phyloP scores from a whole-genome alignment of 2,113 vertebrate genomes.

The Tachysurus fulvidraco region DNA sequence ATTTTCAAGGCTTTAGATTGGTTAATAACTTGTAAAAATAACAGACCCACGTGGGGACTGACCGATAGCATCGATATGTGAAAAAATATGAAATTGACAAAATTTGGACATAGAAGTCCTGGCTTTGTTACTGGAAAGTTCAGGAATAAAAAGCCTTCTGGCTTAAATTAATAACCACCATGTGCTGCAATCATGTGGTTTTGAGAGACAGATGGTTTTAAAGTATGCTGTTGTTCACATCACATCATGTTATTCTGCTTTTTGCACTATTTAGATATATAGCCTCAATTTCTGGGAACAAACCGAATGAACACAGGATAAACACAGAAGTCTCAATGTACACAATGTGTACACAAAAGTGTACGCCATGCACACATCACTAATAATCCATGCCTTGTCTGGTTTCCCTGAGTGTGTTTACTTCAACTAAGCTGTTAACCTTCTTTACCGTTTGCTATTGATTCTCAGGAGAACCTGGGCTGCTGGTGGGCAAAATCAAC shows the following conservation, averaged over 20 bases:
- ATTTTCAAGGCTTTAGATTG: too few species aligned
- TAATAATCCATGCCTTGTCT: not conserved
- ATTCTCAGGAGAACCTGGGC: slow-evolving; percentile 62
- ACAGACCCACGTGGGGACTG: too few species aligned
- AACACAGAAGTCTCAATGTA: not conserved
- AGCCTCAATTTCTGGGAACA: not conserved
- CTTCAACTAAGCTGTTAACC: too few species aligned
- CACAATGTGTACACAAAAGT: too few species aligned
- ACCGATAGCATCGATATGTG: too few species aligned
- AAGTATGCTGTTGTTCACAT: not conserved
- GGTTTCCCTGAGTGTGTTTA: not conserved
- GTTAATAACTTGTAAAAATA: too few species aligned
- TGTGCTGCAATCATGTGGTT: not conserved
- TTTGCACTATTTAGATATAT: not conserved
- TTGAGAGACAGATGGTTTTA: not conserved
- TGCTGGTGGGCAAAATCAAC: slow-evolving; percentile 81
- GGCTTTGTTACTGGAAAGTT: not conserved
- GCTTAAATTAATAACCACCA: not conserved
- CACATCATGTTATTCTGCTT: not conserved
- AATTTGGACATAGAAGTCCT: too few species aligned
- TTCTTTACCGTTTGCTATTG: not conserved
- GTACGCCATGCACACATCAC: not conserved
- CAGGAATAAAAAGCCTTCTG: not conserved
- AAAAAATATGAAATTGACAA: too few species aligned
- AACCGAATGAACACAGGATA: not conserved